Percentiles rank a stretch among this genome's conserved stretches.
Conservation (phyloP, 2,888 invertebrate genomes). For the Patella pellucida region DNA sequence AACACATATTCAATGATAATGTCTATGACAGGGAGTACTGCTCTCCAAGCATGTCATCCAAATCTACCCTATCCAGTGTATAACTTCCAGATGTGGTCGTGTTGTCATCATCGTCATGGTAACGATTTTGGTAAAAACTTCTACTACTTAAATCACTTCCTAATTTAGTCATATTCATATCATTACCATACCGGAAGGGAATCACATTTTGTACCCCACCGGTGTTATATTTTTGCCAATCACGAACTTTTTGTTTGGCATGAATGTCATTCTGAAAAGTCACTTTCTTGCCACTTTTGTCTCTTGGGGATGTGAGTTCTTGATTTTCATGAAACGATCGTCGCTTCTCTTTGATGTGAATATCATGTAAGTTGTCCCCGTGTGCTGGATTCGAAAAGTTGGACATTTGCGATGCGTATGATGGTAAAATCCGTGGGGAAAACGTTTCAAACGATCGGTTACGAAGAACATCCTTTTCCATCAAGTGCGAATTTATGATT, state of each 20-base stretch:
- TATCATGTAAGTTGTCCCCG: background rate
- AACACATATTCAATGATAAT: too few species aligned
- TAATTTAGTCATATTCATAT: background rate
- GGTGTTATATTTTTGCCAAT: background rate
- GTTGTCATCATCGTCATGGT: conserved; percentile 54
- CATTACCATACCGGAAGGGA: background rate
- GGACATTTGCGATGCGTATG: background rate
- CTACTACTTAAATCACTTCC: background rate
- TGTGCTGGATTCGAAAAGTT: background rate
- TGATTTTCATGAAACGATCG: conserved; percentile 1
- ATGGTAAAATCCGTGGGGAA: conserved; percentile 3
- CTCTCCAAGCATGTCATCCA: conserved; percentile 33
- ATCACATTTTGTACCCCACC: background rate
- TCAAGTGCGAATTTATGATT: background rate
- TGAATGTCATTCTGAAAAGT: background rate
- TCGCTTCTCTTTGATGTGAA: background rate
- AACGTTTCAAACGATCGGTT: background rate
- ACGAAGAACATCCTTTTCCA: background rate
- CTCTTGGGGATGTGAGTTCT: background rate
- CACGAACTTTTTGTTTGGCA: background rate
- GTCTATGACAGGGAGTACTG: conserved; percentile 29
- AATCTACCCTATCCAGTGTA: conserved; percentile 48
- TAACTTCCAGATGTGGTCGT: conserved; percentile 64
- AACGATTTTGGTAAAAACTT: conserved; percentile 14
- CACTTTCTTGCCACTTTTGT: background rate